Evolutionary conservation across 1,140 invertebrate species (phyloP).

Genomic region (Lepidurus packardi): DNA sequence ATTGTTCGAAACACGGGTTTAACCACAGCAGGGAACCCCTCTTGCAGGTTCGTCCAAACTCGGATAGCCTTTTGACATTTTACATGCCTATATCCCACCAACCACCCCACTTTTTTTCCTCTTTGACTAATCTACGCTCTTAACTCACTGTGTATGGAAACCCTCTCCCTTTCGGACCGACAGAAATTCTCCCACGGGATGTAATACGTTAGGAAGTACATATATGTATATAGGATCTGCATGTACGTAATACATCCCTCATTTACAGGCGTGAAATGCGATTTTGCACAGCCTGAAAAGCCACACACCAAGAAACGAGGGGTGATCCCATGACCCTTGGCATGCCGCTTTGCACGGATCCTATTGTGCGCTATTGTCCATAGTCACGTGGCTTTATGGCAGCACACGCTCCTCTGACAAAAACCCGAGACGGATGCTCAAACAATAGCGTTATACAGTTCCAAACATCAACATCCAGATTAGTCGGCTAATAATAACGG

Average conservation of each 20-base stretch:
- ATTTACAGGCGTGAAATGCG: slow-evolving; percentile 21
- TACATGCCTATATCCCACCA: background rate
- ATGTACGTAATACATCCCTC: slow-evolving; percentile 15
- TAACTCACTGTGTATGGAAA: background rate
- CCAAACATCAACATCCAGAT: slow-evolving; percentile 21
- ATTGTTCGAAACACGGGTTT: background rate
- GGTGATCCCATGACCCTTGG: slow-evolving; percentile 6
- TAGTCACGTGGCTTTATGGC: slow-evolving; percentile 11
- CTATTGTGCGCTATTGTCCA: slow-evolving; percentile 17
- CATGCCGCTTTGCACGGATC: background rate
- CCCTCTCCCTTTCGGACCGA: background rate
- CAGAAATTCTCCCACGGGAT: slow-evolving; percentile 6
- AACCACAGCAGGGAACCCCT: background rate
- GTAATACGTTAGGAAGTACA: slow-evolving; percentile 1
- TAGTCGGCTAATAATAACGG: slow-evolving; percentile 14
- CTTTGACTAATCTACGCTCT: background rate
- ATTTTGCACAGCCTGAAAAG: background rate
- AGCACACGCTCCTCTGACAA: background rate
- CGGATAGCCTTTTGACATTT: background rate
- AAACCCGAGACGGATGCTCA: background rate
- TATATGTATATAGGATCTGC: background rate
- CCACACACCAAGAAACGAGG: background rate
- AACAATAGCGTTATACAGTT: slow-evolving; percentile 6
- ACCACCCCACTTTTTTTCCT: background rate
- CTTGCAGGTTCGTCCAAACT: background rate